Percentiles rank a stretch among this genome's conserved stretches.
Conservation (phyloP, 2,113 vertebrate genomes). For the Rhinopomastus cyanomelas region DNA sequence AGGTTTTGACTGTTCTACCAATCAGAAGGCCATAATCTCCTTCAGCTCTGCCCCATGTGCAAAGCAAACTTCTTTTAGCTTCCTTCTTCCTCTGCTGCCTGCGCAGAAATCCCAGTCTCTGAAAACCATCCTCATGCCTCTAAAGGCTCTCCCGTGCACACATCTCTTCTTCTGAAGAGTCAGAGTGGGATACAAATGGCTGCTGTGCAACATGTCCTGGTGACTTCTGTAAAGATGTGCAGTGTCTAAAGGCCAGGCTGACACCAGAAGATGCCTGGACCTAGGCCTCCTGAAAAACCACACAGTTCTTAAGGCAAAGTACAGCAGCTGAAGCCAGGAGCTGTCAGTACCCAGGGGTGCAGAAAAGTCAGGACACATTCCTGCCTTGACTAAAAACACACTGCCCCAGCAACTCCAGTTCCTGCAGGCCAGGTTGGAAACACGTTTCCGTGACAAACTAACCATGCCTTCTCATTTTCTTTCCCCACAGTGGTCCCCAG, state of each 20-base stretch:
- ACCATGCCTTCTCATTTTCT: background rate
- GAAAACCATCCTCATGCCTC: background rate
- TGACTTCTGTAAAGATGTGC: background rate
- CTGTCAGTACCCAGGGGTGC: background rate
- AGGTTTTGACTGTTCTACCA: background rate
- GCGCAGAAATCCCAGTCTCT: background rate
- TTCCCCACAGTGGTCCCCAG: slow-evolving; percentile 87
- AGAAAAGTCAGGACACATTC: background rate
- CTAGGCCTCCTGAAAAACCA: background rate
- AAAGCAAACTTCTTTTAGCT: background rate
- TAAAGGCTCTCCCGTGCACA: background rate
- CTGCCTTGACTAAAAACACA: background rate
- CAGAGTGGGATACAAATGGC: background rate
- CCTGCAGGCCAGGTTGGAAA: background rate
- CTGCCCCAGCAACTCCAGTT: background rate
- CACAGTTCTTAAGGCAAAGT: background rate
- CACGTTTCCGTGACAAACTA: background rate
- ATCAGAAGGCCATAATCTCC: background rate
- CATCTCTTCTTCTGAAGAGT: background rate
- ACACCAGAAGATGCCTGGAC: background rate
- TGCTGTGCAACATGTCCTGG: background rate
- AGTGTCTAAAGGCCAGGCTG: background rate
- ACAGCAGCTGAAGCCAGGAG: background rate
- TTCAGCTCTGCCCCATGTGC: background rate
- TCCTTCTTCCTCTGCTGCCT: background rate